Percentiles rank a stretch among this genome's conserved stretches.
These are phyloP conservation scores for Pampus argenteus DNA, from an alignment of 2,797 vertebrate species.

Conservation along the genomic window DNA sequence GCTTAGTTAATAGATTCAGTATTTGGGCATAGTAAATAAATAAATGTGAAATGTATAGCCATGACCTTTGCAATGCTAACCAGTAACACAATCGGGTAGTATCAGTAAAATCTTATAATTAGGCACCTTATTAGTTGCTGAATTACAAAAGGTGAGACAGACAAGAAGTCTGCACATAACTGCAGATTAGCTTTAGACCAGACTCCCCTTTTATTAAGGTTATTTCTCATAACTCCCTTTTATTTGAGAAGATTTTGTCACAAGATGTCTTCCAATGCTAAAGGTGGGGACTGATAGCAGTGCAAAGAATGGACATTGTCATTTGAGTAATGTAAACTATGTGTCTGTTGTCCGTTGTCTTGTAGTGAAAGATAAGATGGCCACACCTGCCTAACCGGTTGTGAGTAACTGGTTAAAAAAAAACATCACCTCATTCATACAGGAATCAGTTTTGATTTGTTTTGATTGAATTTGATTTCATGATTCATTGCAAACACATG, in stretches of 20 bases:
- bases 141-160: background rate
- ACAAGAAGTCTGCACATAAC: background rate
- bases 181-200: background rate
- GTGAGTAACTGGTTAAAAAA: no score
- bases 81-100: background rate
- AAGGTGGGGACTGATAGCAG: background rate
- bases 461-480: constrained; percentile 14
- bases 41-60: background rate
- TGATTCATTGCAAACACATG: background rate
- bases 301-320: background rate
- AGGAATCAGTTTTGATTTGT: constrained; percentile 16
- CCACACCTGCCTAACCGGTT: constrained; percentile 41
- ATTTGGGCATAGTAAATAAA: background rate
- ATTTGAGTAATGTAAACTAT: background rate
- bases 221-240: constrained; percentile 4
- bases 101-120: background rate
- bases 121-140: background rate
- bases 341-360: background rate
- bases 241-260: background rate
- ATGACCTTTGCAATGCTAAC: background rate
- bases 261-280: background rate
- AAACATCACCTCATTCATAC: constrained; percentile 10
- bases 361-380: background rate
- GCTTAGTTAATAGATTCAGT: background rate
- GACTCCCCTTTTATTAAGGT: background rate